phyloP scores from a whole-genome alignment of 2,888 invertebrate genomes.

The Cosmorhoe ocellata region DNA sequence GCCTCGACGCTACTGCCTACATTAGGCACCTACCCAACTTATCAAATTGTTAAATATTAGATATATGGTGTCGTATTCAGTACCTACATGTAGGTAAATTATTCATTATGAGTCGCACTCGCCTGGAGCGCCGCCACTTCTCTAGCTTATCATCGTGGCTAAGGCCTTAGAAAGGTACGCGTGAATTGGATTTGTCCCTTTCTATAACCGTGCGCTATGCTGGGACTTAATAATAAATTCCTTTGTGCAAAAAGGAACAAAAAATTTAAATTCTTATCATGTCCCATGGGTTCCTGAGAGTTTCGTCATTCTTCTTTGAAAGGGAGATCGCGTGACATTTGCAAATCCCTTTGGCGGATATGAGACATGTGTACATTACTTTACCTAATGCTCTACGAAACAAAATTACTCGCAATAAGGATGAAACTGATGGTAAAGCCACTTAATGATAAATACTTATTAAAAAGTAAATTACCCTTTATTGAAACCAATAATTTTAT shows the following conservation, averaged over 20 bases:
- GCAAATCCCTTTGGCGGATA: slow-evolving; percentile 50
- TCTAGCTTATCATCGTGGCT: no score
- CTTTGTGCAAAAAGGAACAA: slow-evolving; percentile 70
- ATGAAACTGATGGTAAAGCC: slow-evolving; percentile 13
- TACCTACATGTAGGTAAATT: no score
- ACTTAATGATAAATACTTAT: no score
- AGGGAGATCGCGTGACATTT: slow-evolving; percentile 64
- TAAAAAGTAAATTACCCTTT: no score
- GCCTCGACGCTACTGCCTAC: no score
- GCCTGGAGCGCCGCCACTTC: no score
- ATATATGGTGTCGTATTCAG: no score
- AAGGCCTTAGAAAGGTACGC: slow-evolving; percentile 39
- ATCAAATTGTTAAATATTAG: no score
- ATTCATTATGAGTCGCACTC: no score
- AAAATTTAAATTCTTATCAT: slow-evolving; percentile 75
- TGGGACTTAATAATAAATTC: slow-evolving; percentile 74
- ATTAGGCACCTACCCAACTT: no score
- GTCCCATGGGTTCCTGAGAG: slow-evolving; percentile 59
- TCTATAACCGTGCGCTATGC: slow-evolving; percentile 66
- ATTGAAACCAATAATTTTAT: no score
- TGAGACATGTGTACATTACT: slow-evolving; percentile 29
- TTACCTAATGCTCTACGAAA: slow-evolving; percentile 41
- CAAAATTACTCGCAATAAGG: slow-evolving; percentile 20
- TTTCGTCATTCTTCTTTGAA: slow-evolving; percentile 69
- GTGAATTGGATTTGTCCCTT: slow-evolving; percentile 55